These are phyloP conservation scores for Ciconia nigra DNA, from an alignment of 2,797 vertebrate species.

Conservation along the genomic window DNA sequence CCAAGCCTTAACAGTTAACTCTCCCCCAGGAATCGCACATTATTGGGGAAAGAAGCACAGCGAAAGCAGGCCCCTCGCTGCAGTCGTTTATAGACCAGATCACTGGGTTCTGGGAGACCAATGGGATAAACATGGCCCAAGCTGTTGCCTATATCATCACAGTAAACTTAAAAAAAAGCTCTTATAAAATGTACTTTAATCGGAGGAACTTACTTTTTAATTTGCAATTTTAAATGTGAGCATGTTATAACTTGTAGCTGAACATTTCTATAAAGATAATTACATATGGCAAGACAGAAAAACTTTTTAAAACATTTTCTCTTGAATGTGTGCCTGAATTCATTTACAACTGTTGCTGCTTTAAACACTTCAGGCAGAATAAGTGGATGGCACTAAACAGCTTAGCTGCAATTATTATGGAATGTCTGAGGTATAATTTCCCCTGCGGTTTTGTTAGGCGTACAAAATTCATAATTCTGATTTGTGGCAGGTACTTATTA, in stretches of 20 bases:
- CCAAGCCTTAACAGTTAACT: slow-evolving; percentile 1
- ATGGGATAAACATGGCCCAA: not conserved
- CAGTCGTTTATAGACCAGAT: not conserved
- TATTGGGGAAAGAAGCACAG: not conserved
- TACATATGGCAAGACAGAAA: slow-evolving; percentile 76
- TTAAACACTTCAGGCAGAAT: slow-evolving; percentile 85
- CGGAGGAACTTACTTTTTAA: slow-evolving; percentile 24
- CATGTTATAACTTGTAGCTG: slow-evolving; percentile 59
- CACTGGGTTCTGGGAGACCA: not conserved
- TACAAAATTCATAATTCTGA: slow-evolving; percentile 87
- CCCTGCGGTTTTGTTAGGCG: slow-evolving; percentile 83
- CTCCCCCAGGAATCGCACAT: not conserved
- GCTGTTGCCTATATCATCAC: not conserved
- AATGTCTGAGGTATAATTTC: slow-evolving; percentile 88
- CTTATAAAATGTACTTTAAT: slow-evolving; percentile 25
- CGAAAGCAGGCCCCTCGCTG: not conserved
- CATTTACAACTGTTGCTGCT: slow-evolving; percentile 85
- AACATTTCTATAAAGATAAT: slow-evolving; percentile 77
- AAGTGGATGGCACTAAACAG: slow-evolving; percentile 86
- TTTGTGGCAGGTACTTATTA: slow-evolving; percentile 88
- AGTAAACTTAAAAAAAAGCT: not conserved
- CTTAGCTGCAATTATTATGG: slow-evolving; percentile 87
- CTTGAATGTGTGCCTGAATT: slow-evolving; percentile 80
- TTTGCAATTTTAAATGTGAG: slow-evolving; percentile 67
- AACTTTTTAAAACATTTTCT: slow-evolving; percentile 72